Evolutionary conservation across 2,888 invertebrate species (phyloP).

Genomic region (Galeopsomyia nigrocyanea): DNA sequence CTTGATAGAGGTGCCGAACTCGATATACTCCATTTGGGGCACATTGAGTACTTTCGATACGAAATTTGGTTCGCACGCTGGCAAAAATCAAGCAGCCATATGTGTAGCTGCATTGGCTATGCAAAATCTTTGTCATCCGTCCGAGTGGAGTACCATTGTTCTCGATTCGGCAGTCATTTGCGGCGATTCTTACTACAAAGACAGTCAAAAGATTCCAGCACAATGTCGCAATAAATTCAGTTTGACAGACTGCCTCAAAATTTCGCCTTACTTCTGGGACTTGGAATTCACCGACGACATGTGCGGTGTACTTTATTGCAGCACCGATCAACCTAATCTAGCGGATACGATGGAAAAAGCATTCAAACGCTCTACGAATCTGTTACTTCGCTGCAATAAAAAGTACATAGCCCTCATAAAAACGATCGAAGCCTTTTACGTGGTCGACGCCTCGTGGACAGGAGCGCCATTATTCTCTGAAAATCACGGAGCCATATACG

Average conservation of each 20-base stretch:
- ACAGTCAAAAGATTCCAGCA: conserved; percentile 54
- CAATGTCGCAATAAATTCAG: conserved; percentile 56
- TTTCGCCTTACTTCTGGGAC: conserved; percentile 61
- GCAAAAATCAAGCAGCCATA: conserved; percentile 62
- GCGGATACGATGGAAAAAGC: conserved; percentile 51
- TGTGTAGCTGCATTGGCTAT: conserved; percentile 59
- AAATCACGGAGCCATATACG: conserved; percentile 61
- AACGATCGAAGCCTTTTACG: conserved; percentile 59
- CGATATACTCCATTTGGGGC: conserved; percentile 65
- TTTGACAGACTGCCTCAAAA: conserved; percentile 56
- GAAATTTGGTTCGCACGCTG: conserved; percentile 58
- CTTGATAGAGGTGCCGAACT: conserved; percentile 58
- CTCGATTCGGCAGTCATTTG: conserved; percentile 63
- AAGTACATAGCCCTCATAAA: conserved; percentile 55
- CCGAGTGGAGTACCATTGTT: conserved; percentile 62
- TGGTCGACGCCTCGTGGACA: conserved; percentile 61
- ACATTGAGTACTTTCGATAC: conserved; percentile 61
- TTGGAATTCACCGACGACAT: conserved; percentile 55
- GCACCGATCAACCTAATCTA: conserved; percentile 50
- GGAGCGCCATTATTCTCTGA: conserved; percentile 62
- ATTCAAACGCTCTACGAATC: conserved; percentile 52
- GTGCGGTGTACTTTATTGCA: conserved; percentile 60
- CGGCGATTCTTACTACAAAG: conserved; percentile 62
- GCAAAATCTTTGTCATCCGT: conserved; percentile 60
- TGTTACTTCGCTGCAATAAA: conserved; percentile 60